These are phyloP conservation scores for Xyrauchen texanus DNA, from an alignment of 2,113 vertebrate genomes.

Conservation along the genomic window DNA sequence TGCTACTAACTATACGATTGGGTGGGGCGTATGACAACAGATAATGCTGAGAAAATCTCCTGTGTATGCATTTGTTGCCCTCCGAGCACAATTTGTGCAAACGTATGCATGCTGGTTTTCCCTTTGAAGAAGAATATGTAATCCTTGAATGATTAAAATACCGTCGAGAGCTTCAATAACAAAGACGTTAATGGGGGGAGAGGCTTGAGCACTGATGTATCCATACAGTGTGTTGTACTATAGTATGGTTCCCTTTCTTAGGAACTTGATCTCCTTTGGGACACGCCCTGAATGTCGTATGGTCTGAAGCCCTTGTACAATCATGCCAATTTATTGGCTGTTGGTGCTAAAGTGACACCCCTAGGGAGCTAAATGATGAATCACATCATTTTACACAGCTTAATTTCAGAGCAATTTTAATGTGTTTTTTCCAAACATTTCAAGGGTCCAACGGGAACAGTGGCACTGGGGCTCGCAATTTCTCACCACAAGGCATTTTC, in stretches of 20 bases:
- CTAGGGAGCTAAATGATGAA: no score
- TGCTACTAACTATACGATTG: background rate
- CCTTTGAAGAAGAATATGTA: conserved; percentile 49
- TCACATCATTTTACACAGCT: no score
- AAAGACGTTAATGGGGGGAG: conserved; percentile 32
- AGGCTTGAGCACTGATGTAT: conserved; percentile 38
- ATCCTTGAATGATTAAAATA: conserved; percentile 54
- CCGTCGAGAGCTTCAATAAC: background rate
- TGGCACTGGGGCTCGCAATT: no score
- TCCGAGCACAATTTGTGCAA: conserved; percentile 38
- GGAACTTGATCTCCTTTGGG: no score
- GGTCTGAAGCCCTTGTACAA: no score
- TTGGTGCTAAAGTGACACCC: no score
- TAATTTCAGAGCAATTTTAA: no score
- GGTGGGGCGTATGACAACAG: conserved; percentile 10
- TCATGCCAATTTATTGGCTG: no score
- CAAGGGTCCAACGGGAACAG: no score
- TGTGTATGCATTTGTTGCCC: conserved; percentile 5
- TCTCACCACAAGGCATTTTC: no score
- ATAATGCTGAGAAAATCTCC: conserved; percentile 29
- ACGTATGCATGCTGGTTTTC: conserved; percentile 27
- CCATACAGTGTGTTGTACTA: conserved; percentile 10
- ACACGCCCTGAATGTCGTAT: no score
- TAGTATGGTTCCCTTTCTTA: background rate
- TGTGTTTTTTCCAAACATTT: no score